Conservation (phyloP, 2,888 invertebrate species). For the Proisotoma minuta region DNA sequence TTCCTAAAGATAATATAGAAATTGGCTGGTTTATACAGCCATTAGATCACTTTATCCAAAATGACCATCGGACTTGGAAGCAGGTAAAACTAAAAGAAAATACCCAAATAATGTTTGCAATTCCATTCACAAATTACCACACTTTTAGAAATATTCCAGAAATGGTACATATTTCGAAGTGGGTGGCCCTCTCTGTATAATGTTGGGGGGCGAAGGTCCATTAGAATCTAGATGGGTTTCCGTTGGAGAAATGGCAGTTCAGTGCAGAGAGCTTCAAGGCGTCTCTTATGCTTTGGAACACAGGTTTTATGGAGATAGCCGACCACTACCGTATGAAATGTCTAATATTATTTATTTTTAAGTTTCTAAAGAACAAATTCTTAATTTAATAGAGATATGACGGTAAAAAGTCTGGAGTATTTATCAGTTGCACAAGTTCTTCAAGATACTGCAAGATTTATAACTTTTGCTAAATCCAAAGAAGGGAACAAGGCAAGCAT, state of each 20-base stretch:
- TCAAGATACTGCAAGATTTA: constrained; percentile 81
- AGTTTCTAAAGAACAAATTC: background rate
- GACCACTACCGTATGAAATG: constrained; percentile 68
- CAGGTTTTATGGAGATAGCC: constrained; percentile 87
- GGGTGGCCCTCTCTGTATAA: constrained; percentile 81
- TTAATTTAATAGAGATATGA: constrained; percentile 63
- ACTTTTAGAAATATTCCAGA: constrained; percentile 68
- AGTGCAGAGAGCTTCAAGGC: constrained; percentile 73
- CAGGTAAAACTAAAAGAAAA: constrained; percentile 62
- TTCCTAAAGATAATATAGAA: background rate
- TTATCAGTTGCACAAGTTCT: constrained; percentile 60
- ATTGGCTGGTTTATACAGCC: constrained; percentile 68
- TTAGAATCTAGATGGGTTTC: constrained; percentile 81
- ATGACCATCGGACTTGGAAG: constrained; percentile 66
- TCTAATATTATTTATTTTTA: background rate
- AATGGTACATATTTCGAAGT: constrained; percentile 67
- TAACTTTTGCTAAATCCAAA: constrained; percentile 52
- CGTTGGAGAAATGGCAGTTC: constrained; percentile 78
- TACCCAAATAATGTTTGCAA: too few relatives aligned
- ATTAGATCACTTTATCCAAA: constrained; percentile 74
- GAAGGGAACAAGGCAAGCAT: background rate
- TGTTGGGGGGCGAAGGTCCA: constrained; percentile 79
- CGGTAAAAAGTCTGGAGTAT: constrained; percentile 71
- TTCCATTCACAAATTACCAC: too few relatives aligned
- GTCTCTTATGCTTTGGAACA: constrained; percentile 85